These are phyloP conservation scores for Bilobella aurantiaca DNA, from an alignment of 1,140 invertebrate genomes.

Conservation along the genomic window DNA sequence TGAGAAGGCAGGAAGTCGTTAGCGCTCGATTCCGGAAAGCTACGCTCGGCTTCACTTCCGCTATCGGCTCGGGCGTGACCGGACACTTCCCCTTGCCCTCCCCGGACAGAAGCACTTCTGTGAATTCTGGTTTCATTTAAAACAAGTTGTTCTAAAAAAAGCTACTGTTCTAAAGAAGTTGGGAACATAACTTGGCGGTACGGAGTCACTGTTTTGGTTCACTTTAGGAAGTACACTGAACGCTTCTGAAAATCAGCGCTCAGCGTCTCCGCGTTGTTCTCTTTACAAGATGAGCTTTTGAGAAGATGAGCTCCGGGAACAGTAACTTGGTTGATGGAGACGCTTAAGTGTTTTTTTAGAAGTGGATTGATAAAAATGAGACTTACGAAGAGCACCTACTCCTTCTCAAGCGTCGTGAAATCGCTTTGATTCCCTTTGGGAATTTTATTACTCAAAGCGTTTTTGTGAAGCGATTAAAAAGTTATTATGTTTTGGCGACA, in stretches of 20 bases:
- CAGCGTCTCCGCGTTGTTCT: background rate
- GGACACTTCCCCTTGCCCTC: constrained; percentile 9
- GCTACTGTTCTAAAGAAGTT: background rate
- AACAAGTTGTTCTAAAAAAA: background rate
- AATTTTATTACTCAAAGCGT: no score
- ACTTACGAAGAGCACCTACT: no score
- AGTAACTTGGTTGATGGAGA: no score
- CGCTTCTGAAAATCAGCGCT: no score
- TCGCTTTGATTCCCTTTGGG: no score
- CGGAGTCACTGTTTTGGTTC: background rate
- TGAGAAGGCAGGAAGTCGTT: background rate
- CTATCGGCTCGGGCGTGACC: background rate
- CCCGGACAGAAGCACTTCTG: constrained; percentile 13
- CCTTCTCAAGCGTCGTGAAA: no score
- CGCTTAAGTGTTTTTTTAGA: background rate
- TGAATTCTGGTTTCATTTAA: constrained; percentile 27
- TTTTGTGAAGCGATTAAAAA: no score
- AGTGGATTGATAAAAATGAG: no score
- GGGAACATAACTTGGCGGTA: background rate
- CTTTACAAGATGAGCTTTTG: background rate
- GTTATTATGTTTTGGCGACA: no score
- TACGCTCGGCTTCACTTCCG: constrained; percentile 4
- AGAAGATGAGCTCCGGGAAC: background rate
- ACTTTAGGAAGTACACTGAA: background rate
- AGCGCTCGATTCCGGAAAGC: background rate